These are phyloP conservation scores for Tipula vernalis DNA, from an alignment of 2,888 invertebrate genomes.

Conservation along the genomic window DNA sequence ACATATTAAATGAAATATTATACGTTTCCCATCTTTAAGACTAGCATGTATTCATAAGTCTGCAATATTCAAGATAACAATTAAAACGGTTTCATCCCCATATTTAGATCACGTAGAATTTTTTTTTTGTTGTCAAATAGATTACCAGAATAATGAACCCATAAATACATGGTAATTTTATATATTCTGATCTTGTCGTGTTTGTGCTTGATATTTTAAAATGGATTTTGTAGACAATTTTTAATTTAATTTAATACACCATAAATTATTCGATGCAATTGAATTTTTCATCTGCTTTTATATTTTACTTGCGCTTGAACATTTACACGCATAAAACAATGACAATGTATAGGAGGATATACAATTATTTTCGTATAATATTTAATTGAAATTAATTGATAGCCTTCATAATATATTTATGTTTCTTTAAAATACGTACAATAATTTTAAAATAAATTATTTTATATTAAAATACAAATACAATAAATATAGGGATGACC, in stretches of 20 bases:
- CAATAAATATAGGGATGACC: background rate
- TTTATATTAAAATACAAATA: background rate
- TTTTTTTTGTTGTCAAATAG: background rate
- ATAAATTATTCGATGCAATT: background rate
- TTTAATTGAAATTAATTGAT: conserved; percentile 1
- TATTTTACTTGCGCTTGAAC: background rate
- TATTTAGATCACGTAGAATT: background rate
- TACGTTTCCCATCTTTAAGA: no score
- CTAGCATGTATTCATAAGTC: background rate
- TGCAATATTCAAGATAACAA: background rate
- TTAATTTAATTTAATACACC: background rate
- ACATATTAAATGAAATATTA: no score
- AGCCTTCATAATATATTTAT: background rate
- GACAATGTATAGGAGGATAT: background rate
- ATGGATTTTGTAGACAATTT: background rate
- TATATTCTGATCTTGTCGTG: background rate
- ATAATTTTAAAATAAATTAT: background rate
- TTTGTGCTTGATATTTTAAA: background rate
- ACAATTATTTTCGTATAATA: background rate
- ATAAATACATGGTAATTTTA: background rate
- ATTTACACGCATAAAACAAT: background rate
- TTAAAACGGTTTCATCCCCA: background rate
- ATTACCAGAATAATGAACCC: background rate
- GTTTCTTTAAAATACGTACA: background rate
- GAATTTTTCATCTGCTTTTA: background rate